Evolutionary conservation across 1,140 invertebrate genomes (phyloP), one percentile per base, ranked within the genome.

Genomic region (Euglossa dilemma): DNA sequence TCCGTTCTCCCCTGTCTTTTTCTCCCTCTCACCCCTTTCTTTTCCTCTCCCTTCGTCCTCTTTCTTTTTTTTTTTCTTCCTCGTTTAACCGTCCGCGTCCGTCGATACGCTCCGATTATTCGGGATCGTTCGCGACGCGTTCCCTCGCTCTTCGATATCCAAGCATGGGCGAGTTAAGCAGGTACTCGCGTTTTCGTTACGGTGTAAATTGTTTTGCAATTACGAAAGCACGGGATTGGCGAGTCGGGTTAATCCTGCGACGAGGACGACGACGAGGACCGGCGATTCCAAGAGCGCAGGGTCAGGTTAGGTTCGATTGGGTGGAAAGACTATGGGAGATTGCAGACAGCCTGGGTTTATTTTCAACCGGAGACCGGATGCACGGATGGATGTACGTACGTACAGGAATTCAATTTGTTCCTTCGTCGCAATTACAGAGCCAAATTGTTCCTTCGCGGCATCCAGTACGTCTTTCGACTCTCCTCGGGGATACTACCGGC

Each of bases 321-420:
- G 11, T 36, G 28, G 16, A 16, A 25, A 56, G 16, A 23, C 25
- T 12, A 1, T 0, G n/a, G 20, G 11, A 50, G 61, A 67, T 81
- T 67, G 80, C 69, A 20, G 12, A 2, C 12, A 7, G 52, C 6
- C 25, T 2, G 64, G 36, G 75, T 70, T 83, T 71, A 59, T 70
- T 56, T 67, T 43, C n/a, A 64, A 82, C 9, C n/a, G 18, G 43
- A 28, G 18, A 20, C 23, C 69, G 72, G 52, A 69, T 36, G 81
- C 56, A 45, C 25, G 11, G 43, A 54, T 45, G 80, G 63, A 54
- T 36, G 36, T 36, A 36, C 36, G 36, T 72, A 81, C 73, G 75
- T 78, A 78, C 64, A 76, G 74, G 81, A 83, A 83, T 77, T 77
- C 74, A 71, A 77, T 83, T 83, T 83, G 74, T 78, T 83, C 75